Conservation (phyloP, 2,888 invertebrate genomes). For the Noctua comes region DNA sequence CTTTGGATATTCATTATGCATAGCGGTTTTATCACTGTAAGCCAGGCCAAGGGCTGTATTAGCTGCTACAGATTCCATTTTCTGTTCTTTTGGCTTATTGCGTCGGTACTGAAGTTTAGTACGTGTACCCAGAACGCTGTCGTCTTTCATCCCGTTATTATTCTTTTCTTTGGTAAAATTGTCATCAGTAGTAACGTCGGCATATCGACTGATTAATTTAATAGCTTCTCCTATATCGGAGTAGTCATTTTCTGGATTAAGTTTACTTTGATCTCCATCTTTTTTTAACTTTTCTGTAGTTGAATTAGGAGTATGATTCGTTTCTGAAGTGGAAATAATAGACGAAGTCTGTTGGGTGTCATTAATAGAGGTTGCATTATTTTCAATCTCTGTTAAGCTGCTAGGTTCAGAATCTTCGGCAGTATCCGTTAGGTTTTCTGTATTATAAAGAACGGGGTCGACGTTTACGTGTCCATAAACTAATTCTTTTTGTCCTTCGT, state of each 20-base stretch:
- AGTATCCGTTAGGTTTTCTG: conserved; percentile 70
- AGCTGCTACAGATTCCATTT: conserved; percentile 64
- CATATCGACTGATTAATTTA: conserved; percentile 87
- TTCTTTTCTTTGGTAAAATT: conserved; percentile 85
- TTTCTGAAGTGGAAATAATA: conserved; percentile 36
- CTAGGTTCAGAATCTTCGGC: conserved; percentile 60
- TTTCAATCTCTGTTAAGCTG: conserved; percentile 59
- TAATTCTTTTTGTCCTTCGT: conserved; percentile 86
- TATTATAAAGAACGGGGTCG: conserved; percentile 82
- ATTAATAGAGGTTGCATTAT: conserved; percentile 63
- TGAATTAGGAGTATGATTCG: conserved; percentile 61
- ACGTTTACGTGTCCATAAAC: conserved; percentile 86
- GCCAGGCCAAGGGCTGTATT: conserved; percentile 63
- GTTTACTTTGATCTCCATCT: conserved; percentile 80
- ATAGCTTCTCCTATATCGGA: conserved; percentile 88
- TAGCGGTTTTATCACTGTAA: conserved; percentile 62
- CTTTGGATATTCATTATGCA: conserved; percentile 71
- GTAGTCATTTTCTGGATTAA: conserved; percentile 87
- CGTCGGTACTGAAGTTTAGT: conserved; percentile 87
- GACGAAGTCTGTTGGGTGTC: conserved; percentile 50
- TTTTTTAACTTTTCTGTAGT: conserved; percentile 74
- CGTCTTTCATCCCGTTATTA: conserved; percentile 79
- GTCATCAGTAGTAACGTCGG: conserved; percentile 88
- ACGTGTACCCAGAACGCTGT: conserved; percentile 84
- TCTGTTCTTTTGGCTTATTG: conserved; percentile 80